Conservation (phyloP, 2,888 invertebrate species). For the Zele albiditarsus region DNA sequence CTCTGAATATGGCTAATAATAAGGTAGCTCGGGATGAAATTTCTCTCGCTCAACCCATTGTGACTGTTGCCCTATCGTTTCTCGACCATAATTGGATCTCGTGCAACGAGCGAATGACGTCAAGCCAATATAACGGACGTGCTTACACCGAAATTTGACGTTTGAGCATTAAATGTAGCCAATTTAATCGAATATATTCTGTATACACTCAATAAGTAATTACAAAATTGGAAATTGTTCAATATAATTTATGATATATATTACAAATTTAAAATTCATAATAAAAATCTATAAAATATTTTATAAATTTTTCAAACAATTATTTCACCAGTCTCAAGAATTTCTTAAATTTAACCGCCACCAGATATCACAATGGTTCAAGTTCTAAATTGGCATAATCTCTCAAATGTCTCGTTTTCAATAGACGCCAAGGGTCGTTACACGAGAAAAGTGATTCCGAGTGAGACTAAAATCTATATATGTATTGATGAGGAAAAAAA, state of each 20-base stretch:
- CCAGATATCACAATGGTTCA: neutral
- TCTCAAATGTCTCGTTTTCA: conserved; percentile 68
- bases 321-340: neutral
- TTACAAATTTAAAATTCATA: neutral
- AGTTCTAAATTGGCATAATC: conserved; percentile 67
- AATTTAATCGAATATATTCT: conserved; percentile 57
- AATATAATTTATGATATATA: neutral
- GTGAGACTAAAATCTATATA: neutral
- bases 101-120: conserved; percentile 65
- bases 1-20: conserved; percentile 71
- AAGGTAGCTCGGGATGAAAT: conserved; percentile 43
- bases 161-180: conserved; percentile 65
- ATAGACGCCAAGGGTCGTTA: conserved; percentile 61
- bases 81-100: conserved; percentile 67
- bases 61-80: conserved; percentile 67
- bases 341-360: neutral
- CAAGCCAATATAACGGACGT: conserved; percentile 66
- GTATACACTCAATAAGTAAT: neutral
- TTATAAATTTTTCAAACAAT: neutral
- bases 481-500: conserved; percentile 44
- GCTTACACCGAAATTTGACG: conserved; percentile 70
- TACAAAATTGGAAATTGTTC: neutral
- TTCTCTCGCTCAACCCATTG: conserved; percentile 42
- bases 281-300: neutral
- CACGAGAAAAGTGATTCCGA: conserved; percentile 42